Conservation (phyloP, 2,888 invertebrate species). For the Agrotis ipsilon region DNA sequence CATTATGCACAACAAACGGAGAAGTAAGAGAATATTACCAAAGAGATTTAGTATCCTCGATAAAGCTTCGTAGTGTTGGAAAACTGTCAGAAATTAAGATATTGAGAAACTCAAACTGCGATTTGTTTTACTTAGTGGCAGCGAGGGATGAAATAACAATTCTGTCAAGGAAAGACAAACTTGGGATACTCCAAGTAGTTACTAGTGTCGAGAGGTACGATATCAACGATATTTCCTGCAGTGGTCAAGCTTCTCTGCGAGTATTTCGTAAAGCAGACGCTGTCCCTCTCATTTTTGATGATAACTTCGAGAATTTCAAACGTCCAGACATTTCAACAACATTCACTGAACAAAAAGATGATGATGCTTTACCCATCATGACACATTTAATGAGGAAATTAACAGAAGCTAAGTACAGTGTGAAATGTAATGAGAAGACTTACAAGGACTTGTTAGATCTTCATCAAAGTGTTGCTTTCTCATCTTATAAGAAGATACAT, state of each 20-base stretch:
- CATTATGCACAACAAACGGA: constrained; percentile 76
- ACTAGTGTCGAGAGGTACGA: constrained; percentile 74
- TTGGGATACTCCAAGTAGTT: constrained; percentile 71
- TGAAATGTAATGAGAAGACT: constrained; percentile 75
- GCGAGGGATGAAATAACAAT: constrained; percentile 74
- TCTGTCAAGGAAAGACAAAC: constrained; percentile 71
- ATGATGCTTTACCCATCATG: constrained; percentile 71
- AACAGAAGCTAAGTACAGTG: constrained; percentile 78
- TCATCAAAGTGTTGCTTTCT: constrained; percentile 76
- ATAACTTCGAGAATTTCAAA: constrained; percentile 75
- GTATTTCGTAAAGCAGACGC: constrained; percentile 78
- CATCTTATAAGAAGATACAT: constrained; percentile 72
- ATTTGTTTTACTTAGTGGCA: constrained; percentile 79
- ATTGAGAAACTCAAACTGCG: constrained; percentile 76
- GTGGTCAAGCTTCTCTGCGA: constrained; percentile 76
- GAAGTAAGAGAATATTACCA: constrained; percentile 81
- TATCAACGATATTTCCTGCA: constrained; percentile 73
- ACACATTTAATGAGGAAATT: constrained; percentile 78
- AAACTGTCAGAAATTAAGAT: constrained; percentile 72
- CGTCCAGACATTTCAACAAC: constrained; percentile 58
- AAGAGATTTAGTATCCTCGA: constrained; percentile 72
- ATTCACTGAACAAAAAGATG: constrained; percentile 28
- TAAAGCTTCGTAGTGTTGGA: constrained; percentile 62
- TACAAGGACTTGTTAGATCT: constrained; percentile 73
- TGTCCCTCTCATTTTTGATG: constrained; percentile 81